Base-by-base conservation (phyloP, 2,113 vertebrate genomes). In the Girardinichthys multiradiatus region DNA sequence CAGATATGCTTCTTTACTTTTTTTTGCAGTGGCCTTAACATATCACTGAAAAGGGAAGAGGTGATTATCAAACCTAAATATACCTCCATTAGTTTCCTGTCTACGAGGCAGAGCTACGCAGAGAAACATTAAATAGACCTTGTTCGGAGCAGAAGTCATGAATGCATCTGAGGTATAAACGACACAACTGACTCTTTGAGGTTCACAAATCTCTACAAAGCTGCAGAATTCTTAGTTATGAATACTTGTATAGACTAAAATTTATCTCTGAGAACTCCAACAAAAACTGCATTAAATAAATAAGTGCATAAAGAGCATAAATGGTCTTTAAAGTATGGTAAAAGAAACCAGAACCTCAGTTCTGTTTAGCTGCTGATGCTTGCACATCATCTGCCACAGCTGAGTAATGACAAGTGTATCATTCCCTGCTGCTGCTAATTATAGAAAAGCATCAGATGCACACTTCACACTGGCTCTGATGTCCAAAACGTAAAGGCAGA, bases 21-120 rank as follows among this genome's bases (percentile, higher is more conserved):
- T 10, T 54, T n/a, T 54, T 24, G 48, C 48, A 54, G 48, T 2
- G 21, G 21, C 7, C 48, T 76, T 87, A 85, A 72, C 78, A 76
- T 77, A 74, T 84, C 87, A 80, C 60, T 69, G 60, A 61, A 65
- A 74, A 72, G 68, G 68, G 58, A 79, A 54, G 61, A 85, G 48
- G 70, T 79, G 85, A 84, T 89, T 89, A 90, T 92, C 83, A 76
- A 75, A 45, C 70, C 86, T 93, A 93, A 93, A 93, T 90, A 92
- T 90, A 93, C 62, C 67, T 39, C 24, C 65, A 54, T 76, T 78
- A 58, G 80, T 86, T 92, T 94, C 91, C 91, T 91, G 83, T 88
- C 13, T 21, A 24, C 14, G 48, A 54, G 48, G 48, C 21, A 6
- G 1, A 21, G 7, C 2, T 24, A 24, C 24, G 19, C 5, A 48